These are phyloP conservation scores for Rhabditophanes sp. DNA, from an alignment of 2,888 invertebrate genomes.

Conservation along the genomic window DNA sequence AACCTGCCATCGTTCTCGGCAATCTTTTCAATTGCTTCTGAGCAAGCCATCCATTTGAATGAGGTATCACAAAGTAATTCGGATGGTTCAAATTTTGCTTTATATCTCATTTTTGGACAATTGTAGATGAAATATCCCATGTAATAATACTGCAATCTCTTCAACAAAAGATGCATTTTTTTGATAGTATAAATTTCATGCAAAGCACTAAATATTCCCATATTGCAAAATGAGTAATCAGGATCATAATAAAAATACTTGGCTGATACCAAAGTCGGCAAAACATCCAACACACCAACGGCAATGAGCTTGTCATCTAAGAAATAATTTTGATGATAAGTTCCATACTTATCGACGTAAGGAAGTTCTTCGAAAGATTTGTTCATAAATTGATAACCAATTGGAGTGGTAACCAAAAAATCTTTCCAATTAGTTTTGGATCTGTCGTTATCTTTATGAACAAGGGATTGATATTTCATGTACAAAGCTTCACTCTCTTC, in stretches of 20 bases:
- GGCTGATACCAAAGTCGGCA: slow-evolving; percentile 79
- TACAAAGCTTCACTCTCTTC: slow-evolving; percentile 36
- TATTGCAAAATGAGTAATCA: slow-evolving; percentile 64
- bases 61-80: slow-evolving; percentile 79
- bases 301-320: slow-evolving; percentile 76
- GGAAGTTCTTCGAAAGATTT: slow-evolving; percentile 48
- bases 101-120: slow-evolving; percentile 93
- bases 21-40: slow-evolving; percentile 15
- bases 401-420: slow-evolving; percentile 39
- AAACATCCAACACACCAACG: slow-evolving; percentile 88
- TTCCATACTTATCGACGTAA: too few relatives aligned
- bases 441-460: slow-evolving; percentile 31
- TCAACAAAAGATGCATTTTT: too few relatives aligned
- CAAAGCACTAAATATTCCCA: slow-evolving; percentile 85
- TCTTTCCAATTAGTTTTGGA: slow-evolving; percentile 18
- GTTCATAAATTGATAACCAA: too few relatives aligned
- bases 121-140: slow-evolving; percentile 96
- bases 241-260: slow-evolving; percentile 98
- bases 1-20: slow-evolving; percentile 14
- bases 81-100: too few relatives aligned
- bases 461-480: slow-evolving; percentile 37
- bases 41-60: slow-evolving; percentile 58
- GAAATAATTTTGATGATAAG: slow-evolving; percentile 94
- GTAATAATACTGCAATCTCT: slow-evolving; percentile 77
- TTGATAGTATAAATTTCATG: too few relatives aligned